Evolutionary conservation across 1,140 invertebrate species (phyloP).

Genomic region (Heliconius hermathena): DNA sequence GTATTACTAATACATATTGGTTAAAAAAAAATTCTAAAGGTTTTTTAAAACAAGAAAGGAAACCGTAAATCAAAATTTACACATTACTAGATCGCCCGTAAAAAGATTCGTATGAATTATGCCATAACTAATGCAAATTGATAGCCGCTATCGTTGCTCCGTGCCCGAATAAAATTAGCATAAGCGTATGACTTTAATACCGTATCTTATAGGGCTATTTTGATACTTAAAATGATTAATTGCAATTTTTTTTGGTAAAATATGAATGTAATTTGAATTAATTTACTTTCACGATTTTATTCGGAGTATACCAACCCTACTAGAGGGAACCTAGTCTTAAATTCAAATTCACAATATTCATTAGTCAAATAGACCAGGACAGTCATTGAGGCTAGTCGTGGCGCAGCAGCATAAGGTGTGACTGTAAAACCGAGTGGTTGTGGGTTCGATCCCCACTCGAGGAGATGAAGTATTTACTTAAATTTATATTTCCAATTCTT

Average conservation of each 20-base stretch:
- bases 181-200: constrained; percentile 21
- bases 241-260: not conserved
- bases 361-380: too few species aligned
- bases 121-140: constrained; percentile 19
- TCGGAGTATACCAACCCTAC: too few species aligned
- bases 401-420: too few species aligned
- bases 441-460: too few species aligned
- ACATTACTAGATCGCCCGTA: not conserved
- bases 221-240: constrained; percentile 12
- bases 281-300: not conserved
- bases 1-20: too few species aligned
- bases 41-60: not conserved
- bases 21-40: too few species aligned
- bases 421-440: too few species aligned
- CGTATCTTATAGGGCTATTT: constrained; percentile 8
- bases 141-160: constrained; percentile 14
- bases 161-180: constrained; percentile 22
- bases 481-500: too few species aligned
- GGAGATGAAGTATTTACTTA: too few species aligned
- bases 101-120: constrained; percentile 16
- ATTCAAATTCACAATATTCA: too few species aligned
- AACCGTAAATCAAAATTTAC: not conserved
- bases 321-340: too few species aligned
- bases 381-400: too few species aligned
- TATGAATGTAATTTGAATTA: not conserved